Base-by-base conservation (phyloP, 2,888 invertebrate genomes). In the Drosophila setosimentum region DNA sequence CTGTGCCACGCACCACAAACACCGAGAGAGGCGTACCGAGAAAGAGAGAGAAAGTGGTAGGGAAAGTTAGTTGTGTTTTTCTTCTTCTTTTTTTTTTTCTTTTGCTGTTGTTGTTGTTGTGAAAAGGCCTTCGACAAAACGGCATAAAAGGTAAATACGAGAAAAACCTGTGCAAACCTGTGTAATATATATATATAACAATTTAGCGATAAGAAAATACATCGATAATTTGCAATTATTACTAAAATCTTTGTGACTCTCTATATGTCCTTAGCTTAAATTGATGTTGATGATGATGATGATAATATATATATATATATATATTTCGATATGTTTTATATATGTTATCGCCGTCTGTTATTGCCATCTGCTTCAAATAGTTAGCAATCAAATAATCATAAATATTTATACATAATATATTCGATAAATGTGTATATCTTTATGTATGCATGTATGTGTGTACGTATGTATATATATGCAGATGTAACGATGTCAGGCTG, bases 21-120 rank as follows among this genome's bases (percentile, higher is more conserved):
- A 72, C n/a, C 35, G 45, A 73, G 61, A 45, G 68, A 48, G 32
- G 24, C 50, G 29, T 29, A 50, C 50, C 50, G 66, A 68, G 57
- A 66, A 30, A 73, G 71, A 84, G 84, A 81, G 82, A 90, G 81
- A 86, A 88, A 87, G 89, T 83, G 78, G 45, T 60, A 78, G 88
- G 80, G 87, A 86, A 90, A 88, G 90, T 90, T 86, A 83, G 90
- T 68, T 37, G 33, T 66, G 33, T 54, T 24, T 24, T 55, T 24
- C 33, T 53, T 51, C 30, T 21, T 5, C 42, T 42, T 45, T 32
- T 18, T 29, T 27, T 1, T 16, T 49, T 18, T 49, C 10, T 27
- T 50, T 16, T 45, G 24, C 7, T 48, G 2, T 45, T 45, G n/a
- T 40, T n/a, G 11, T 45, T 40, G 40, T 29, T 51, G 66, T 84